Conservation (phyloP, 2,113 vertebrate genomes). For the Corythornis vintsioides region DNA sequence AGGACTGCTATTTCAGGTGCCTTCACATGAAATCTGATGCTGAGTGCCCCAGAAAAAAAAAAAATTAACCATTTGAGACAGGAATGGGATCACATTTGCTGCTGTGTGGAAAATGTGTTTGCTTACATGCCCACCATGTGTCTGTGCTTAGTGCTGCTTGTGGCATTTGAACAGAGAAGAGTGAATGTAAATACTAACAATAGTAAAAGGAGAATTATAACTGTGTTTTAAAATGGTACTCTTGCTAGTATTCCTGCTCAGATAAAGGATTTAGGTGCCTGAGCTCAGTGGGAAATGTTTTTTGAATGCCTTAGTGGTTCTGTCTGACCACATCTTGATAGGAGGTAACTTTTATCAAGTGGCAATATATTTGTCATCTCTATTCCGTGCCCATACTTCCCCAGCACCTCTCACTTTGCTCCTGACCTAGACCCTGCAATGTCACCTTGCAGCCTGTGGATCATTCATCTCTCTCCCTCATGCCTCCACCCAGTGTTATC, state of each 20-base stretch:
- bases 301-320: not conserved
- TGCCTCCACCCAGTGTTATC: not conserved
- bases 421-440: not conserved
- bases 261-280: not conserved
- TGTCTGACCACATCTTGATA: not conserved
- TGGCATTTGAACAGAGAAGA: not conserved
- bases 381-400: not conserved
- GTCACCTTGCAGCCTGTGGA: not conserved
- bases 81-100: not conserved
- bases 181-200: not conserved
- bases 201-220: not conserved
- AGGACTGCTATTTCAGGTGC: conserved; percentile 33
- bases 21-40: conserved; percentile 30
- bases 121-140: not conserved
- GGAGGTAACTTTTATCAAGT: conserved; percentile 9
- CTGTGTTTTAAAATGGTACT: not conserved
- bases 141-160: not conserved
- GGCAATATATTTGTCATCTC: not conserved
- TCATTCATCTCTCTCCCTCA: not conserved
- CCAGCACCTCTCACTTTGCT: not conserved
- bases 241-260: not conserved
- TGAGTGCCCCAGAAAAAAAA: not conserved
- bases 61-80: conserved; percentile 19
- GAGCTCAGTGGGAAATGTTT: not conserved
- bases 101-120: not conserved